These are phyloP conservation scores for Epinotia bilunana DNA, from an alignment of 2,888 invertebrate species.

Conservation along the genomic window DNA sequence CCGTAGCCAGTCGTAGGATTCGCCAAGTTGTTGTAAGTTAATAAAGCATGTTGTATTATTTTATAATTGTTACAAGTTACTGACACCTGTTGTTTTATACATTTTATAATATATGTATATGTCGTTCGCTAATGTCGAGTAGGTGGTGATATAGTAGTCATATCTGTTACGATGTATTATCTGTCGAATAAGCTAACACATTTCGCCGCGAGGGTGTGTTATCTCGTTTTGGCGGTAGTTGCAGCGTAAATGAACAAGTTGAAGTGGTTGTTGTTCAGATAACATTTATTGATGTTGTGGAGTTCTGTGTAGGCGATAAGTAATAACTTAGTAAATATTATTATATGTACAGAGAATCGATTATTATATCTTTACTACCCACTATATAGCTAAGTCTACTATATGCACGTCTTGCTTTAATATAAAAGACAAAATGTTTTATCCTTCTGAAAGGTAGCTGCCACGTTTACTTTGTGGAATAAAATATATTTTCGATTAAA, in stretches of 20 bases:
- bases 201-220: conserved; percentile 61
- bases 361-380: conserved; percentile 48
- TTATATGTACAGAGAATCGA: conserved; percentile 55
- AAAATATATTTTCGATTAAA: conserved; percentile 57
- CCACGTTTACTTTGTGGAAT: conserved; percentile 55
- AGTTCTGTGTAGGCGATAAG: conserved; percentile 63
- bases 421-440: conserved; percentile 49
- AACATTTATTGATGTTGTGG: conserved; percentile 70
- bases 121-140: conserved; percentile 63
- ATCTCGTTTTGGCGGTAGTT: conserved; percentile 67
- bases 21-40: conserved; percentile 51
- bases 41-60: conserved; percentile 57
- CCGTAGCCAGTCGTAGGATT: conserved; percentile 55
- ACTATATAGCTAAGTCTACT: conserved; percentile 39
- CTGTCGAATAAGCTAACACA: conserved; percentile 72
- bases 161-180: conserved; percentile 72
- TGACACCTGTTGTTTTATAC: conserved; percentile 58
- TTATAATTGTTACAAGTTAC: conserved; percentile 52
- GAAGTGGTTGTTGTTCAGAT: conserved; percentile 70
- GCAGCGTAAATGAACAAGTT: conserved; percentile 70
- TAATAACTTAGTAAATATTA: conserved; percentile 56
- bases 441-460: conserved; percentile 53
- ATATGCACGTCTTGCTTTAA: conserved; percentile 55
- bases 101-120: conserved; percentile 59
- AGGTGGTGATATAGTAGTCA: conserved; percentile 56